Conservation (phyloP, 37 sponge, comb jelly and placozoan species). For the Agelas oroides region DNA sequence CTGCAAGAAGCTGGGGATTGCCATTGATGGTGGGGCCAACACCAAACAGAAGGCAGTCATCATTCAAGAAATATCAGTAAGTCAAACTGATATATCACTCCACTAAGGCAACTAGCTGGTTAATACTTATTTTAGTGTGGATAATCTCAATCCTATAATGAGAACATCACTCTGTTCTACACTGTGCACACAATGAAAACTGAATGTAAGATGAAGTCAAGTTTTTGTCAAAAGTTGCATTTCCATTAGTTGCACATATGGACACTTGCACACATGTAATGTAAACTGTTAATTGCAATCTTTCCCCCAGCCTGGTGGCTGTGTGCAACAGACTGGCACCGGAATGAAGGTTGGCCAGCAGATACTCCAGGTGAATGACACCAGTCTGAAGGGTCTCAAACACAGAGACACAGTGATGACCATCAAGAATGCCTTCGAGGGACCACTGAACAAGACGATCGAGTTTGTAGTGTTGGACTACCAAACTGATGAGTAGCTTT, state of each 20-base stretch:
- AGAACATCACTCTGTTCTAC: too few relatives aligned
- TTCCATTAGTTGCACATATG: too few relatives aligned
- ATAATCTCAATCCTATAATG: too few relatives aligned
- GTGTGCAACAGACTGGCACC: constrained; percentile 63
- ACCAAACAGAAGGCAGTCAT: constrained; percentile 85
- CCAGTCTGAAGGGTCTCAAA: constrained; percentile 66
- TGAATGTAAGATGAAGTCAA: too few relatives aligned
- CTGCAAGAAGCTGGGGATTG: constrained; percentile 83
- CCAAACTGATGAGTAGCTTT: too few relatives aligned
- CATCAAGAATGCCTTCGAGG: constrained; percentile 87
- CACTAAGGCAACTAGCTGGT: too few relatives aligned
- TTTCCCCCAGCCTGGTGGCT: constrained; percentile 67
- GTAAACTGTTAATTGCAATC: too few relatives aligned
- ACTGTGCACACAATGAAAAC: too few relatives aligned
- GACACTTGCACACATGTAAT: not conserved
- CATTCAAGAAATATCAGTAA: constrained; percentile 79
- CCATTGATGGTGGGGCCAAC: constrained; percentile 87
- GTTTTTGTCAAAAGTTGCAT: too few relatives aligned
- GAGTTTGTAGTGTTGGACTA: constrained; percentile 68
- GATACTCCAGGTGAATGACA: constrained; percentile 71
- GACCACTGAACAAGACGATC: constrained; percentile 64
- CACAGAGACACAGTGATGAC: constrained; percentile 85
- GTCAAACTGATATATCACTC: too few relatives aligned
- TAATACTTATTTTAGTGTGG: not conserved
- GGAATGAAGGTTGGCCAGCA: constrained; percentile 85